Base-by-base conservation (phyloP, 1,140 invertebrate genomes). In the Papilio helenus region DNA sequence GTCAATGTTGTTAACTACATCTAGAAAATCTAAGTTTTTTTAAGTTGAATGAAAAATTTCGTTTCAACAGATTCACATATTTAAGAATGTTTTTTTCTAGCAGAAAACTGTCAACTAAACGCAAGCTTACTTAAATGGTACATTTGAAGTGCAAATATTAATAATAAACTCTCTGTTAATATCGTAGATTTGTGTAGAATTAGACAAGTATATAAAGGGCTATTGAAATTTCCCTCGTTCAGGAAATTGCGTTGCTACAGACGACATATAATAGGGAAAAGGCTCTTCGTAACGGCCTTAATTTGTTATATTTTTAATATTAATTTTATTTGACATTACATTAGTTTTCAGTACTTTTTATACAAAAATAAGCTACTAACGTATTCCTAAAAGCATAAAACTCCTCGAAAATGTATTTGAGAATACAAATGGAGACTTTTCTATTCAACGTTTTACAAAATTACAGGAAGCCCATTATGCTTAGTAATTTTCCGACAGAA, bases 161-260 rank as follows among this genome's bases (percentile, higher is more conserved):
- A 23, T 12, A 0, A 71, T 34, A 16, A 18, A 71, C 4, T 71
- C 16, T 42, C 4, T 44, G 72, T 46, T 46, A 42, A 23, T 58
- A n/a, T 42, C 20, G 34, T 1, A 72, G 34, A n/a, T 46, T 46
- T 72, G 42, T 58, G 9, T 49, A 14, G 29, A 61, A 76, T 76
- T 20, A 61, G 51, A 61, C 39, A 76, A 61, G n/a, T 65, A 77
- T 65, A 77, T 65, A 76, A 65, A 65, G 42, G 76, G n/a, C 55
- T 65, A 77, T 77, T 77, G 55, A 14, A 77, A 77, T 12, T 77
- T 77, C 34, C n/a, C 14, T 34, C 55, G 55, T 42, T 39, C 55
- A 65, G 76, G 76, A 77, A 77, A 77, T 77, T 65, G 74, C 34
- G 74, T 58, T 23, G 55, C 55, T 65, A 10, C 9, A 23, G 76